Evolutionary conservation across 2,888 invertebrate species (phyloP), one percentile per base, ranked within the genome.

Genomic region (Morinoia aosen): DNA sequence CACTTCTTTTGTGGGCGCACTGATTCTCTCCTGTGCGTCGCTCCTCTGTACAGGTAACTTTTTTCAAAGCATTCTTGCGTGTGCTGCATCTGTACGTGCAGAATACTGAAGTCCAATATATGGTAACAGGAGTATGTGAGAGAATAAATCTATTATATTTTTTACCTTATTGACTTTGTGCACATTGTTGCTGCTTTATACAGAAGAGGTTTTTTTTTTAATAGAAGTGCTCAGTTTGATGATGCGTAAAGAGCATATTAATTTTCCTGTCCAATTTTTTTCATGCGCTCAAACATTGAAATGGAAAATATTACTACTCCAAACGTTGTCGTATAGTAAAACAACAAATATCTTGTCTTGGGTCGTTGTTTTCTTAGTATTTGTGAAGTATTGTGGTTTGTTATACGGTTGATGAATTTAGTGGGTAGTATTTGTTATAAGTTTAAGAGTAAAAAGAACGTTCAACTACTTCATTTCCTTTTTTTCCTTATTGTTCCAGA

Each of bases 401-500:
- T 19, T 25, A 25, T 64, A 19, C 25, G 25, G 7, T 16, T 16
- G 64, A 10, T 10, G 25, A 19, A 33, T 76, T 10, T 76, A 25
- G 76, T 76, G 76, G 1, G 33, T 33, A 33, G 2, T 3, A 8
- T 61, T 76, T 76, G 33, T 76, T 33, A 25, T 33, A 7, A 33
- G 10, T 76, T 76, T 33, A 76, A 76, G 7, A 16, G 8, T 19
- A 10, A 2, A 25, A 76, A 76, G 33, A 8, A 76, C 33, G 33
- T 1, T 76, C 3, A 33, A 76, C 16, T 76, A 33, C 33, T 76
- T 76, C 2, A 39, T n/a, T 88, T 90, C 7, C 40, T 90, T 39
- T 7, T 88, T 19, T 39, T 33, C 90, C 39, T 90, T 39, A 90
- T 90, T 95, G 4, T 25, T 56, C n/a, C 64, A 61, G 98, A 58